Evolutionary conservation across 37 sponge, comb jelly and placozoan genomes (phyloP), one percentile per base, ranked within the genome.

Genomic region (Theonella swinhoei): DNA sequence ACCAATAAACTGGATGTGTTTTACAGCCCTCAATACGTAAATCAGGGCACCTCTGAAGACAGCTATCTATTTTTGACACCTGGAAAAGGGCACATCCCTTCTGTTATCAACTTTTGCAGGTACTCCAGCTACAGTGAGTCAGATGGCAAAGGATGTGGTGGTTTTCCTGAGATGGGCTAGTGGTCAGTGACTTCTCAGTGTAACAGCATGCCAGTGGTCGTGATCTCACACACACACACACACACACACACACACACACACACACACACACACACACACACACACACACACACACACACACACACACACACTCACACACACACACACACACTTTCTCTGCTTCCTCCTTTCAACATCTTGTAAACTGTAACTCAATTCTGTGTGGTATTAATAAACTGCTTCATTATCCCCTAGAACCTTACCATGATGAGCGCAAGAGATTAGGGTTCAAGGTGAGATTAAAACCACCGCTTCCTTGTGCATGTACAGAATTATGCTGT

Each of bases 91-190:
- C n/a, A n/a, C n/a, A n/a, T n/a, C n/a, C n/a, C n/a, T n/a, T n/a
- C n/a, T n/a, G n/a, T n/a, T n/a, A 17, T 25, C 14, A 14, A 47
- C 17, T 34, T 32, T 77, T 31, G 39, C 47, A 95, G 96, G 96
- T 20, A 97, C 97, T 64, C 92, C 90, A 20, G 97, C 97, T 34
- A 88, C 95, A 39, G 90, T 95, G 22, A 91, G 90, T 71, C 97
- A 97, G 69, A 95, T 97, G 97, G 95, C 97, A 25, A 95, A 97
- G 43, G 97, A 97, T 79, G 95, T 97, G 33, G 75, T 65, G 32
- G 76, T 68, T 31, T 97, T 97, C 81, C 74, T 97, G 66, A 77
- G 95, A 30, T 97, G 97, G 97, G 88, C 93, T 1, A 36, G 85
- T 72, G 95, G 95, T 94, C 40, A 87, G 82, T 78, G 47, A 62